phyloP scores from a whole-genome alignment of 92 coral and sea anemone species.

The Parazoanthus darwini region DNA sequence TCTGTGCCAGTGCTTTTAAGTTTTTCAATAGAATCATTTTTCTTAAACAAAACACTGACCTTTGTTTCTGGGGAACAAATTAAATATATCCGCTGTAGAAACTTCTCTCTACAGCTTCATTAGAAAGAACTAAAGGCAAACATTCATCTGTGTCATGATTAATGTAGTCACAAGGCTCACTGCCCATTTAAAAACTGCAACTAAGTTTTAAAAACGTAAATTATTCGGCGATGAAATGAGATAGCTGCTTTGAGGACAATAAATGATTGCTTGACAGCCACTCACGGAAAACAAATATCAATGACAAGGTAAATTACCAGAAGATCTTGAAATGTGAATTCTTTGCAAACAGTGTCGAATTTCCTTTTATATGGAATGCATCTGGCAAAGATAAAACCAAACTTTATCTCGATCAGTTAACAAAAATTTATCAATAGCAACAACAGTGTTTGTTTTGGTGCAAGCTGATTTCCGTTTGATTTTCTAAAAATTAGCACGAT shows the following conservation, averaged over 20 bases:
- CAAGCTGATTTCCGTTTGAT: not conserved
- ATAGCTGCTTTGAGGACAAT: not conserved
- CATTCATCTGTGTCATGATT: not conserved
- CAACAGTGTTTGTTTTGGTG: not conserved
- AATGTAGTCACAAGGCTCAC: not conserved
- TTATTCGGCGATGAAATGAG: not conserved
- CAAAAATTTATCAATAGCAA: not conserved
- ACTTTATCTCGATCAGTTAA: slow-evolving; percentile 4
- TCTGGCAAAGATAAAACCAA: not conserved
- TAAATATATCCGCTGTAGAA: too few species aligned
- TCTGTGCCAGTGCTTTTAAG: not conserved
- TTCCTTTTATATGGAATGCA: not conserved
- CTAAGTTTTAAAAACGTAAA: not conserved
- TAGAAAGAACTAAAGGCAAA: not conserved
- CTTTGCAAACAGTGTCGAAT: slow-evolving; percentile 16
- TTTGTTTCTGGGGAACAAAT: not conserved
- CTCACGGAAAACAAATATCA: not conserved
- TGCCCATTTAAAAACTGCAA: not conserved
- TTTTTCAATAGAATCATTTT: not conserved
- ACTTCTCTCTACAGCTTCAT: not conserved
- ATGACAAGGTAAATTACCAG: not conserved
- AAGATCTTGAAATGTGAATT: slow-evolving; percentile 31
- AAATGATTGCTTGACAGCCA: slow-evolving; percentile 4
- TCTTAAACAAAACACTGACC: too few species aligned
- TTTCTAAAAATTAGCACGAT: not conserved